A percentile compares a stretch with the other conserved stretches of the same genome.
Evolutionary conservation across 2,888 invertebrate species (phyloP).

Genomic region (Hirtodrosophila histrioides): DNA sequence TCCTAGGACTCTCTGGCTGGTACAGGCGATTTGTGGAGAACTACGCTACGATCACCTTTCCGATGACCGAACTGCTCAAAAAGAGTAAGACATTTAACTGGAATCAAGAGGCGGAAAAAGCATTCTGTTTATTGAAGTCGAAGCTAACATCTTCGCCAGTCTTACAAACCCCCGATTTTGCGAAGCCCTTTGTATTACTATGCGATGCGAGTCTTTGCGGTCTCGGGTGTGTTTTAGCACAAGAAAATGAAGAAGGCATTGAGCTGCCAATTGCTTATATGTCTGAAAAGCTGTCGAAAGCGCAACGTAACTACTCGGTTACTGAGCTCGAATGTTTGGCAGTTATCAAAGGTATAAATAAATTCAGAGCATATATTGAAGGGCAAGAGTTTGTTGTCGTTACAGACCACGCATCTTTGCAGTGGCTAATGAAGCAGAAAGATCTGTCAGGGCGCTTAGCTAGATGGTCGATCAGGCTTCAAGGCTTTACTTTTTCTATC

Average conservation of each 20-base stretch:
- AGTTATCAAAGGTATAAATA: slow-evolving; percentile 3
- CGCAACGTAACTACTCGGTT: slow-evolving; percentile 18
- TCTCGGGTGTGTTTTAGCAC: slow-evolving; percentile 15
- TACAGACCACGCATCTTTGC: too few species aligned
- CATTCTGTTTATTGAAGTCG: slow-evolving; percentile 1
- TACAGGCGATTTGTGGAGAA: slow-evolving; percentile 13
- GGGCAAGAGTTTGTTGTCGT: slow-evolving; percentile 32
- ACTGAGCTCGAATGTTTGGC: not conserved
- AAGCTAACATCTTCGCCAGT: not conserved
- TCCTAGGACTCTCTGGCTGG: slow-evolving; percentile 9
- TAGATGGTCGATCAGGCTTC: slow-evolving; percentile 49
- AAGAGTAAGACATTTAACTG: slow-evolving; percentile 1
- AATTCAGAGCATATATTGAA: slow-evolving; percentile 32
- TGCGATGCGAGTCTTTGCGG: slow-evolving; percentile 24
- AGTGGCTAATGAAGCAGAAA: slow-evolving; percentile 12
- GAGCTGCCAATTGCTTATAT: slow-evolving; percentile 22
- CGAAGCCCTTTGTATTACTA: slow-evolving; percentile 15
- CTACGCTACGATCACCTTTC: not conserved
- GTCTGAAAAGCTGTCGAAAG: slow-evolving; percentile 15
- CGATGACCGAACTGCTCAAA: slow-evolving; percentile 3
- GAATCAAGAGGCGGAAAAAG: not conserved
- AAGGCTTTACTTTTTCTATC: slow-evolving; percentile 37
- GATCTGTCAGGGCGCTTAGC: slow-evolving; percentile 63
- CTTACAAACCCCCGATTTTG: slow-evolving; percentile 12
- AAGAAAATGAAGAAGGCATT: slow-evolving; percentile 4